Base-by-base conservation (phyloP, 2,797 vertebrate species). In the Galaxias olidus region DNA sequence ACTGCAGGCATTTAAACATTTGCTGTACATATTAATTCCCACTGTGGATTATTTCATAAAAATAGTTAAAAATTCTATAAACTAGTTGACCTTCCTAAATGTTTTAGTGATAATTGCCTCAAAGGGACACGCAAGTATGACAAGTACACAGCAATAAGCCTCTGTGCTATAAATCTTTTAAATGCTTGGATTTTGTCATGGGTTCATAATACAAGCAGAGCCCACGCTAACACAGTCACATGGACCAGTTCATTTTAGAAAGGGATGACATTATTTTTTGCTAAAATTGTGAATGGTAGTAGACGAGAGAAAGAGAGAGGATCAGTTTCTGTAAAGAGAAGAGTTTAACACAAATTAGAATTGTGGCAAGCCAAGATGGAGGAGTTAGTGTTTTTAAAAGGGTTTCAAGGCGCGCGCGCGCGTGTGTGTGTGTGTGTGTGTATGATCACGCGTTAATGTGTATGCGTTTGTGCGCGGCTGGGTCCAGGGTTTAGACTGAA, bases 401-500 rank as follows among this genome's bases (percentile, higher is more conserved):
- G 46, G 53, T 65, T 52, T 60, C 30, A 11, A 30, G 49, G 71
- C 58, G 63, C 50, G 66, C 40, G 10, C 59, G 48, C 9, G 57
- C 47, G 66, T 51, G 60, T 71, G 64, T 13, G 11, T 68, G 59
- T 58, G 46, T 43, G 53, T 56, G 55, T 67, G 59, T 53, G 61
- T 47, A 52, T 9, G 53, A 19, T 60, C 10, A 50, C 51, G 20
- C 59, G 59, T 40, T 44, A 52, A 48, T 57, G 57, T 69, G 43
- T 64, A 8, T 57, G 55, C 15, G 30, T 59, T 10, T 71, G 68
- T 69, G 72, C 52, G 62, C 55, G 61, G 41, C 51, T 18, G 65
- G 43, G 68, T 44, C 68, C 68, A 58, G 59, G 59, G 68, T 44
- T 69, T 69, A 58, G 63, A 42, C 69, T 46, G 75, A 75, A 73